Evolutionary conservation across 2,888 invertebrate genomes (phyloP), one percentile per base, ranked within the genome.

Genomic region (Hyposoter dolosus): DNA sequence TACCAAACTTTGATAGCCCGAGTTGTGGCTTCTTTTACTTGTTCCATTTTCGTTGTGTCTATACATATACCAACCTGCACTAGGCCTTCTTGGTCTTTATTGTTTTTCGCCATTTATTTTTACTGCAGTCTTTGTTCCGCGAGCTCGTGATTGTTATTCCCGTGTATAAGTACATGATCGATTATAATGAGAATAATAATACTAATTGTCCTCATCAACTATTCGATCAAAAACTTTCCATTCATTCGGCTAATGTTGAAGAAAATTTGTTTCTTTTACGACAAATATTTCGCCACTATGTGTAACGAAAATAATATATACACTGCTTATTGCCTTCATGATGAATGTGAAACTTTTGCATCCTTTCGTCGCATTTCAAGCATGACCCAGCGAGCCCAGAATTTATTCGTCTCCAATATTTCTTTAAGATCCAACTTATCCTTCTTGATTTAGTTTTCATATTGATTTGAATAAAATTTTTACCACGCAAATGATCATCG

Each of bases 21-120:
- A 82, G 81, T 77, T 84, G 84, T 65, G 77, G 84, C 81, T 84
- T 77, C 81, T 84, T 84, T 82, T 81, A 50, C 84, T 66, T 81
- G 71, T 72, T 81, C 68, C 65, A 68, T 76, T 76, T 76, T 76
- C 80, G 23, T 68, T 75, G 15, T 19, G 47, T 28, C 35, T 53
- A 63, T 63, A 68, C 10, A 69, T 32, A 69, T 32, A 35, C 56
- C 15, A 19, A 56, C 19, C 19, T 19, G 19, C 19, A 47, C 17
- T 23, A 1, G 43, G 7, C 7, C 12, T 15, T 65, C n/a, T 35
- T 17, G 15, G 68, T 68, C 43, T 68, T 40, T 47, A 71, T 56
- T 56, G n/a, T 74, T 56, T 56, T 40, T 56, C 15, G 60, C 7
- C 40, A 60, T 60, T 45, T 43, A 75, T 60, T 60, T 60, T 43